Percentiles rank a stretch among this genome's conserved stretches.
phyloP scores from a whole-genome alignment of 2,113 vertebrate genomes.

The Oreochromis niloticus region DNA sequence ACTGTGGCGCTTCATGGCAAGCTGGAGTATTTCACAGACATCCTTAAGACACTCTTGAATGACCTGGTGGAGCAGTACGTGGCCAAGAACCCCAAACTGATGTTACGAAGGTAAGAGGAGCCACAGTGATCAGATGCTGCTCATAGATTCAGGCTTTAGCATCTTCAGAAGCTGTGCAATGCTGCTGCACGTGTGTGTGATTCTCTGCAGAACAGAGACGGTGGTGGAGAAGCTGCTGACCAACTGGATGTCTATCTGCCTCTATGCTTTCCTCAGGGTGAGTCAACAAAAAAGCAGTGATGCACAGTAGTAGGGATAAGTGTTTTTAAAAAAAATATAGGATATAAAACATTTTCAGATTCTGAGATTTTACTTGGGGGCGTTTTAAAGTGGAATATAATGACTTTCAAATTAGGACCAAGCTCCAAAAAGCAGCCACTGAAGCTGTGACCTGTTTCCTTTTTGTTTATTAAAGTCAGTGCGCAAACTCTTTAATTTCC shows the following conservation, averaged over 20 bases:
- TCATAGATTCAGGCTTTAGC: rapidly evolving
- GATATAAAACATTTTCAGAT: neutral
- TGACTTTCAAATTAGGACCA: neutral
- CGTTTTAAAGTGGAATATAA: neutral
- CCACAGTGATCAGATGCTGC: neutral
- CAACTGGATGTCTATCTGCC: constrained; percentile 99
- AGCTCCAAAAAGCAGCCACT: neutral
- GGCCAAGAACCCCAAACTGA: constrained; percentile 97
- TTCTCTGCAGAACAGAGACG: constrained; percentile 84
- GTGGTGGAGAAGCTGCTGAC: constrained; percentile 97
- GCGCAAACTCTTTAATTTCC: neutral
- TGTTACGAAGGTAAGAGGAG: constrained; percentile 84
- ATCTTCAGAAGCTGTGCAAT: neutral
- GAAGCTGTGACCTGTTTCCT: neutral
- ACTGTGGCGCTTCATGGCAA: constrained; percentile 93
- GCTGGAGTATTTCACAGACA: constrained; percentile 96
- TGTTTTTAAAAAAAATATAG: rapidly evolving
- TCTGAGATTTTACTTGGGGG: neutral
- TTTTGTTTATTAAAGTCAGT: neutral
- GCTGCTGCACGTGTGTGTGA: neutral
- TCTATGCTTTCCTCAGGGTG: constrained; percentile 92
- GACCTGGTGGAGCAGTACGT: constrained; percentile 96
- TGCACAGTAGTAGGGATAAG: neutral
- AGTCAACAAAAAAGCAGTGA: constrained; percentile 14
- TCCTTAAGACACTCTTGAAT: constrained; percentile 91